Base-by-base conservation (phyloP, 2,797 vertebrate species). In the Alectoris magna region DNA sequence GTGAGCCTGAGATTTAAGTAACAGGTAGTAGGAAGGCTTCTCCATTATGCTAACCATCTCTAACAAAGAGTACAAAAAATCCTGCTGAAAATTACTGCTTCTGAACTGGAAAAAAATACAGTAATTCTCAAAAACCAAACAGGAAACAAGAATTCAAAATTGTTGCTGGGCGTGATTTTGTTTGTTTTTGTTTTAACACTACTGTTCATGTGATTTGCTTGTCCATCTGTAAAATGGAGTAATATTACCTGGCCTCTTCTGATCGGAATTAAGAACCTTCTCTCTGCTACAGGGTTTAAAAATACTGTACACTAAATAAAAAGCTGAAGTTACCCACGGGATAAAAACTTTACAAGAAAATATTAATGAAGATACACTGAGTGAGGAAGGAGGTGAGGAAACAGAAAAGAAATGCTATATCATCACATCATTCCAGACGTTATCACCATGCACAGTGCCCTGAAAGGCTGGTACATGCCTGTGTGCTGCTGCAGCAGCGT, bases 361-460 rank as follows among this genome's bases (percentile, higher is more conserved):
- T 27, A 77, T 19, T 56, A 73, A 79, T n/a, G 38, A 67, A 34
- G 46, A 95, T 5, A 26, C 23, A 56, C 10, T 43, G 18, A 39
- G 53, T 19, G 6, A 83, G 53, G 70, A 70, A 77, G 3, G 11
- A 27, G 55, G 14, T 21, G 23, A 10, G 58, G 22, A 67, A 78
- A 70, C 78, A 51, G 13, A 78, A 64, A 73, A 44, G 44, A 44
- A 68, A 76, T 4, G 24, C 21, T 46, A 49, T 0, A 3, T n/a
- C 39, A 29, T 2, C 2, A 0, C 0, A 0, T 41, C 72, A 66
- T 18, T 73, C 51, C 64, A 70, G 27, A 79, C 24, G 62, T 76
- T 2, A 58, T 10, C 26, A 70, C 26, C 0, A 2, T 1, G 5
- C 31, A 34, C 22, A 34, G 56, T 11, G 19, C 38, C 27, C 46